Conservation (phyloP, 2,797 vertebrate species). For the Labroides dimidiatus region DNA sequence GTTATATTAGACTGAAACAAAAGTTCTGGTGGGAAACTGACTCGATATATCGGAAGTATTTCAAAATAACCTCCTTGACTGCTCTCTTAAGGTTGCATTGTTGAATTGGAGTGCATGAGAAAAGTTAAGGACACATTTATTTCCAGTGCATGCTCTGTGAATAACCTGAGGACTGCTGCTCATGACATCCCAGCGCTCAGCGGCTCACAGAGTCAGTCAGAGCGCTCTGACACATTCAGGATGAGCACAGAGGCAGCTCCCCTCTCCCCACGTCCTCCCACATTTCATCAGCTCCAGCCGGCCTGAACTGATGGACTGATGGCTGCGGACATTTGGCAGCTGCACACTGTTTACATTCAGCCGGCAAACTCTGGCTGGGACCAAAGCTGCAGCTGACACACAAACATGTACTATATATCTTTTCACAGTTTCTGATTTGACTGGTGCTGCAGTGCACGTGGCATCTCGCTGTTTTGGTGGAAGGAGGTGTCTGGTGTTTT, state of each 20-base stretch:
- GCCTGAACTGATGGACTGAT: conserved; percentile 52
- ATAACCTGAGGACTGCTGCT: conserved; percentile 27
- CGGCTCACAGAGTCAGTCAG: conserved; percentile 43
- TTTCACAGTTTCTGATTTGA: not conserved
- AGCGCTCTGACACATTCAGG: conserved; percentile 49
- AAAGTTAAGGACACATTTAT: not conserved
- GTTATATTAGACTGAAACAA: too few relatives aligned
- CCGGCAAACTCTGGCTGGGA: conserved; percentile 28
- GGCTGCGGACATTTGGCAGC: conserved; percentile 56
- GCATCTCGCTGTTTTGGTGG: conserved; percentile 12
- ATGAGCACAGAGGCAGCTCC: conserved; percentile 48
- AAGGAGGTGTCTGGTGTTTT: conserved; percentile 39
- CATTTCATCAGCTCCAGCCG: conserved; percentile 42
- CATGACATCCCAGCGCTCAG: conserved; percentile 16
- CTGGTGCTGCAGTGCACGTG: not conserved
- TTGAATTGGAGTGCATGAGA: not conserved
- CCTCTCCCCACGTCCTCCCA: conserved; percentile 50
- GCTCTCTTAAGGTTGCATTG: not conserved
- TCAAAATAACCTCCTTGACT: too few relatives aligned
- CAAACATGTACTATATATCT: not conserved
- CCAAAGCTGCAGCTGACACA: conserved; percentile 4
- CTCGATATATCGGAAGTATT: too few relatives aligned
- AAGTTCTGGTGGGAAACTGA: too few relatives aligned
- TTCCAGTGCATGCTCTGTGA: conserved; percentile 27
- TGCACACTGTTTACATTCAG: conserved; percentile 57